Evolutionary conservation across 2,113 vertebrate genomes (phyloP), one percentile per base, ranked within the genome.

Genomic region (Sitta europaea): DNA sequence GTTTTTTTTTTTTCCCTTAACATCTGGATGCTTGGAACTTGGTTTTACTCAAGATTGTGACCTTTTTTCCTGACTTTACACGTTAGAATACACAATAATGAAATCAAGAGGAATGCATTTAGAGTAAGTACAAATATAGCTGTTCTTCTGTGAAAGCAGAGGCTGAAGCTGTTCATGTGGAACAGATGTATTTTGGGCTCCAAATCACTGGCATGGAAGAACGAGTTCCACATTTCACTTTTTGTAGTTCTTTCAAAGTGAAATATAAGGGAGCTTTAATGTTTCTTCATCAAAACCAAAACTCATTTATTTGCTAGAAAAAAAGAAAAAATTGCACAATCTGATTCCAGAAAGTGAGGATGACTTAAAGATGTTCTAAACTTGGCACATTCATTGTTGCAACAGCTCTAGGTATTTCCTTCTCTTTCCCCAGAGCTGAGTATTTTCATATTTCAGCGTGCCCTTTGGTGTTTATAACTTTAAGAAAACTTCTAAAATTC

Each of bases 281-380:
- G 5, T 89, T 89, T 95, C 89, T 86, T 92, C 95, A 76, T 94
- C 63, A 86, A 67, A 92, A 95, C 53, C 75, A 92, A 96, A 65
- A 72, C 71, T 43, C 42, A 91, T 45, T 82, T 92, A 84, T 94
- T 92, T 86, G 62, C 73, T 85, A 86, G 92, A n/a, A 87, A 79
- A 81, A 59, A 94, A 78, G n/a, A n/a, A 55, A 15, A 81, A 76
- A 80, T 98, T 98, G 97, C 98, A 96, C 96, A 98, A 98, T 86
- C 78, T 92, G 33, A 96, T 97, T 98, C 95, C 98, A 98, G 98
- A 97, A 98, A 98, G 96, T 82, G 95, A 96, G 94, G 98, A 94
- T 97, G 87, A 81, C 92, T 95, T 96, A 92, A 74, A 90, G 90
- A 91, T 71, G 68, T 89, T 96, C 97, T 95, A 94, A 97, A 98